Conservation (phyloP, 2,888 invertebrate species). For the Polyploca ridens region DNA sequence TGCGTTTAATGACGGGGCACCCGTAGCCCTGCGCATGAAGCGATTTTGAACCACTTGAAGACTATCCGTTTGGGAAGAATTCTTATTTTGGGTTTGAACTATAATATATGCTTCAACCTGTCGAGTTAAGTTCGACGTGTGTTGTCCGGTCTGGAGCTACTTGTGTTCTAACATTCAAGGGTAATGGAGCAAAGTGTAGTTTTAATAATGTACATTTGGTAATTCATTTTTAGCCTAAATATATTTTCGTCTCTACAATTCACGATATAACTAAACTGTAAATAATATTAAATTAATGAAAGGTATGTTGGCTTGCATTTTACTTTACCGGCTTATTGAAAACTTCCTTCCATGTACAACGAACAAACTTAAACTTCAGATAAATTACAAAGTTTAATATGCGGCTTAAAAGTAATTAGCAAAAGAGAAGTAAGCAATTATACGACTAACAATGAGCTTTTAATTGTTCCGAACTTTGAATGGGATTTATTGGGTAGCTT, state of each 20-base stretch:
- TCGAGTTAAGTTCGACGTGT: background rate
- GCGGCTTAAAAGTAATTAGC: conserved; percentile 13
- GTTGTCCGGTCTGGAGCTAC: background rate
- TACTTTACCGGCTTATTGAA: background rate
- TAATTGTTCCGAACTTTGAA: conserved; percentile 12
- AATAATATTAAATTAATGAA: too few relatives aligned
- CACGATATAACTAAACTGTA: background rate
- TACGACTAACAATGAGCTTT: conserved; percentile 12
- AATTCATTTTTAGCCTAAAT: background rate
- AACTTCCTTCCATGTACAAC: background rate
- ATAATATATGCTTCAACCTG: background rate
- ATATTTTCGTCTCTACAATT: background rate
- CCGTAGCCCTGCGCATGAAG: too few relatives aligned
- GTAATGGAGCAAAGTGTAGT: background rate
- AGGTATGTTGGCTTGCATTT: background rate
- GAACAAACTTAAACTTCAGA: conserved; percentile 5
- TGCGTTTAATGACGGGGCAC: too few relatives aligned
- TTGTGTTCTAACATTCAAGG: background rate
- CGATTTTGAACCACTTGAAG: too few relatives aligned
- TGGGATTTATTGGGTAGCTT: background rate
- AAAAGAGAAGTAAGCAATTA: conserved; percentile 14
- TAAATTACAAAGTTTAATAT: conserved; percentile 12
- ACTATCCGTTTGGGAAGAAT: too few relatives aligned
- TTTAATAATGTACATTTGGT: background rate
- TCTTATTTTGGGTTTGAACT: background rate